Evolutionary conservation across 1,140 invertebrate species (phyloP).

Genomic region (Drosophila sproati): DNA sequence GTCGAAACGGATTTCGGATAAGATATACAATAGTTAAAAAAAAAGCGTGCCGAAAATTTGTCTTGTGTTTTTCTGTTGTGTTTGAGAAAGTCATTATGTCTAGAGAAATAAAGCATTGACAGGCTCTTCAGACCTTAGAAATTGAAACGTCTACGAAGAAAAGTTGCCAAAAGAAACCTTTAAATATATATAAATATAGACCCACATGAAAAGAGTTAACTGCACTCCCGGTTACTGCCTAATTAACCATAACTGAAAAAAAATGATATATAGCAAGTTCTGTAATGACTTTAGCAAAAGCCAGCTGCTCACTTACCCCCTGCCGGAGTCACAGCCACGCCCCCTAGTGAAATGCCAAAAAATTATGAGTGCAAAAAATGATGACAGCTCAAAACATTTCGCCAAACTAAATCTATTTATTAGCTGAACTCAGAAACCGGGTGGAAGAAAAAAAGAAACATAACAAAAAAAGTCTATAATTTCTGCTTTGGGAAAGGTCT

Average conservation of each 20-base stretch:
- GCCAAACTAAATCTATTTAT: conserved; percentile 28
- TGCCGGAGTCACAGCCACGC: conserved; percentile 52
- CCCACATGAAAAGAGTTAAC: too few relatives aligned
- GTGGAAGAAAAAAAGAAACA: conserved; percentile 10
- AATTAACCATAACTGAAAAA: conserved; percentile 36
- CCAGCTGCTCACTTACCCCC: conserved; percentile 74
- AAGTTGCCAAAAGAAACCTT: too few relatives aligned
- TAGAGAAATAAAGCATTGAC: too few relatives aligned
- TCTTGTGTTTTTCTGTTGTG: too few relatives aligned
- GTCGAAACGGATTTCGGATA: conserved; percentile 5
- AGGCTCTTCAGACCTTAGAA: neutral
- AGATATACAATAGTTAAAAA: neutral
- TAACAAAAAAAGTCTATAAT: conserved; percentile 67
- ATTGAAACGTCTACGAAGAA: neutral
- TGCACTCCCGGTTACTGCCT: neutral
- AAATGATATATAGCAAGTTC: neutral
- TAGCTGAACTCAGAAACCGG: conserved; percentile 30
- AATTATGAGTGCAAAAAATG: conserved; percentile 74
- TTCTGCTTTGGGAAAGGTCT: conserved; percentile 48
- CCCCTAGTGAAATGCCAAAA: conserved; percentile 64
- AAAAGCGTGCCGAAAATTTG: conserved; percentile 30
- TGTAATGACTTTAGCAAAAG: conserved; percentile 16
- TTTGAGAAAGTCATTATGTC: neutral
- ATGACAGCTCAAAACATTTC: conserved; percentile 62
- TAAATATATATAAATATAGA: too few relatives aligned